phyloP scores from a whole-genome alignment of 2,113 vertebrate species.

The Anoura caudifer region DNA sequence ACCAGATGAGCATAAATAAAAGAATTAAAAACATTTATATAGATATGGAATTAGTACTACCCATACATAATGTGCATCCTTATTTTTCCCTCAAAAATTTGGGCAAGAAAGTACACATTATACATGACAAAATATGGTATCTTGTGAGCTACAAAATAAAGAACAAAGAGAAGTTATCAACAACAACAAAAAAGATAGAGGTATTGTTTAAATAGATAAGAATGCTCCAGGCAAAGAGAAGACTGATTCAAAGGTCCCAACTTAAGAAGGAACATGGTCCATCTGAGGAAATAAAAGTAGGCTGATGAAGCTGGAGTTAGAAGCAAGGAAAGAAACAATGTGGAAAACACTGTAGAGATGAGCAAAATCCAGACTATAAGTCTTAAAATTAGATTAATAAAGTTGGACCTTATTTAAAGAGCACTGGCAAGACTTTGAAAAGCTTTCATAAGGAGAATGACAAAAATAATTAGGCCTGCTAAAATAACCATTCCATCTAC shows the following conservation, averaged over 20 bases:
- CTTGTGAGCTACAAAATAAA: conserved; percentile 3
- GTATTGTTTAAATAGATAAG: neutral
- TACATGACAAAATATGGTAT: neutral
- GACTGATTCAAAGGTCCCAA: neutral
- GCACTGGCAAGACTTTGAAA: neutral
- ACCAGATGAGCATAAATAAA: too few species aligned
- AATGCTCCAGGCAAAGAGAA: neutral
- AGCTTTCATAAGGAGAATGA: conserved; percentile 2
- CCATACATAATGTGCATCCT: too few species aligned
- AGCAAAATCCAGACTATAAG: neutral
- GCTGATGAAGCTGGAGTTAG: neutral
- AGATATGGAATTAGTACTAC: too few species aligned
- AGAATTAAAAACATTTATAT: too few species aligned
- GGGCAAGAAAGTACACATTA: too few species aligned
- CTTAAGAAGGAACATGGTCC: neutral
- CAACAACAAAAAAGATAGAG: neutral
- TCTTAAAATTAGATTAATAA: neutral
- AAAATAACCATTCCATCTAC: neutral
- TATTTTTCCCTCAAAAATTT: too few species aligned
- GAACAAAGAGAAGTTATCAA: neutral
- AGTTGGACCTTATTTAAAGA: neutral
- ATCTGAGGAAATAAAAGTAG: neutral
- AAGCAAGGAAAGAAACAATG: neutral
- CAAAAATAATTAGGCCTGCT: conserved; percentile 24
- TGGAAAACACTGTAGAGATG: neutral